Evolutionary conservation across 2,888 invertebrate genomes (phyloP), one percentile per base, ranked within the genome.

Genomic region (Chirona hameri): DNA sequence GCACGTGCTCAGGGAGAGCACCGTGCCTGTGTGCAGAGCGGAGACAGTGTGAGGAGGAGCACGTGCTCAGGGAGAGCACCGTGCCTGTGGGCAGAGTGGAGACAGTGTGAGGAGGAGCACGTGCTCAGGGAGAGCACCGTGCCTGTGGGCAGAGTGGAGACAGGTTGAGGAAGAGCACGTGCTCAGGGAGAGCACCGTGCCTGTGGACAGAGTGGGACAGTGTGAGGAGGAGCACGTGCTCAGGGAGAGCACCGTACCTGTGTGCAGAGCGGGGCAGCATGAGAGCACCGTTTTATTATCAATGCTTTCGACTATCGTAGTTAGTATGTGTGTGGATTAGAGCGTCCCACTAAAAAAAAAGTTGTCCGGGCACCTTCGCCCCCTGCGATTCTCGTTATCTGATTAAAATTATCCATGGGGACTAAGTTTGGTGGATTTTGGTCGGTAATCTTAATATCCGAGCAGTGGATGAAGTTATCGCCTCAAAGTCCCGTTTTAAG

Each of bases 1-100:
- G n/a, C 98, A 98, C 86, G 97, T 96, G 90, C 96, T 97, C 83
- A 99, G 90, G 0, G 97, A 94, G 83, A 98, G 90, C 85, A 99
- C 94, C 87, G 97, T 97, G 27, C 98, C 92, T 90, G 87, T n/a
- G n/a, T n/a, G n/a, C n/a, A n/a, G 81, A 72, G 24, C 27, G 80
- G 31, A 9, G n/a, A 21, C 5, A 21, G 60, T 4, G 60, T 60
- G n/a, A 60, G n/a, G n/a, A n/a, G n/a, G n/a, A n/a, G n/a, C 98
- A 98, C 86, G 97, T 96, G 90, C 96, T 97, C 83, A 99, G 90
- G 0, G 97, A 94, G 83, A 98, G 90, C 85, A 99, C 94, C 87
- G 97, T 97, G 27, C 98, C 92, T 90, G 87, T n/a, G n/a, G n/a
- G n/a, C n/a, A n/a, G 81, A 72, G 24, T 27, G 80, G 31, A 9